Evolutionary conservation across 2,113 vertebrate species (phyloP), one percentile per base, ranked within the genome.

Genomic region (Clarias macrocephalus): DNA sequence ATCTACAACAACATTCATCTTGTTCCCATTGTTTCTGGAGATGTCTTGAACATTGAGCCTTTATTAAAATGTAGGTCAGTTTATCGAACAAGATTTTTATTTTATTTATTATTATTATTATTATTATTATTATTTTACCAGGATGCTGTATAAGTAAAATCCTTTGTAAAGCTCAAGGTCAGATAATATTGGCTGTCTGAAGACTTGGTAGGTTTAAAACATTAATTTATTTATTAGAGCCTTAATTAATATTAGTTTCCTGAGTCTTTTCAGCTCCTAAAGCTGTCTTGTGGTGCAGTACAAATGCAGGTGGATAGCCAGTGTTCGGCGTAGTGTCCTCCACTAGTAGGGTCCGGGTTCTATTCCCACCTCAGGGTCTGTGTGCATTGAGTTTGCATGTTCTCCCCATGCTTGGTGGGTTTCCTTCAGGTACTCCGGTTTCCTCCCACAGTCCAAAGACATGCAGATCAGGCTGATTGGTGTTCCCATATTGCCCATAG

Each of bases 101-200:
- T 8, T 48, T 48, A 42, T 48, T 48, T 48, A 48, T 48, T 48
- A n/a, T 48, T 48, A 3, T 1, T 37, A 37, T 37, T n/a, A n/a
- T 70, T 79, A n/a, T 48, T 48, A 3, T 1, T 37, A 37, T 37
- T n/a, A n/a, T 70, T 79, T 33, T 10, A n/a, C 11, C 7, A 68
- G 63, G 5, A 73, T 82, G 33, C 3, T 65, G 3, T 75, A 16
- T 56, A 60, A 68, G 65, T 83, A 54, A 57, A 62, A 52, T 18
- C 3, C 60, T 80, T 57, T 85, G n/a, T 82, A 59, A 65, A 75
- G 72, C n/a, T 82, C 70, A 85, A 89, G 83, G 89, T 89, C 86
- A 85, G 80, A 37, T 63, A 65, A 82, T 83, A 73, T 57, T 77
- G 28, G 82, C 79, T 80, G 72, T 42, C 25, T 82, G 33, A 80